Conservation (phyloP, 1,140 invertebrate genomes). For the Sminthurides bifidus region DNA sequence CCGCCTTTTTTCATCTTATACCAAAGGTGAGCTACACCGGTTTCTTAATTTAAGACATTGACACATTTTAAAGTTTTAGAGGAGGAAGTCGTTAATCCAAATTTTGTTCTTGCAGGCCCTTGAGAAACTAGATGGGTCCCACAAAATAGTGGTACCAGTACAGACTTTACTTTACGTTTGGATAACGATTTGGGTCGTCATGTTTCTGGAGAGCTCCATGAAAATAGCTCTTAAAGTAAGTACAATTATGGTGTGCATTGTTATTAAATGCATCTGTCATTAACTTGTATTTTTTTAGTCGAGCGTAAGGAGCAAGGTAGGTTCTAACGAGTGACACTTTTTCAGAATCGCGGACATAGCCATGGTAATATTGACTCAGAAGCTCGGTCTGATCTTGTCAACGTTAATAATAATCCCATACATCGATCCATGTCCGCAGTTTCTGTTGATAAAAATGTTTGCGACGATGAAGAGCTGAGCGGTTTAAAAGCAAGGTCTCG, state of each 20-base stretch:
- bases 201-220: slow-evolving; percentile 26
- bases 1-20: slow-evolving; percentile 50
- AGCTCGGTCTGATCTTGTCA: too few species aligned
- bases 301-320: neutral
- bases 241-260: too few species aligned
- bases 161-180: slow-evolving; percentile 14
- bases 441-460: too few species aligned
- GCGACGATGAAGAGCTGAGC: too few species aligned
- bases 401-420: too few species aligned
- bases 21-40: slow-evolving; percentile 41
- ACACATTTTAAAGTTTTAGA: neutral
- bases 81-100: neutral
- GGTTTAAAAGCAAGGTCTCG: too few species aligned
- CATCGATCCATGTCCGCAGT: too few species aligned
- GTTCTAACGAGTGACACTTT: neutral
- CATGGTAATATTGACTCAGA: too few species aligned
- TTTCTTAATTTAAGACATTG: neutral
- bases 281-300: too few species aligned
- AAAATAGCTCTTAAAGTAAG: slow-evolving; percentile 23
- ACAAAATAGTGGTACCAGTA: neutral
- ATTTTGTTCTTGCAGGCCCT: slow-evolving; percentile 7
- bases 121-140: neutral
- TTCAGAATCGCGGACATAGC: too few species aligned
- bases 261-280: too few species aligned
- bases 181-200: slow-evolving; percentile 23